A percentile compares a stretch with the other conserved stretches of the same genome.
Evolutionary conservation across 1,140 invertebrate genomes (phyloP).

Genomic region (Wiebesia pumilae): DNA sequence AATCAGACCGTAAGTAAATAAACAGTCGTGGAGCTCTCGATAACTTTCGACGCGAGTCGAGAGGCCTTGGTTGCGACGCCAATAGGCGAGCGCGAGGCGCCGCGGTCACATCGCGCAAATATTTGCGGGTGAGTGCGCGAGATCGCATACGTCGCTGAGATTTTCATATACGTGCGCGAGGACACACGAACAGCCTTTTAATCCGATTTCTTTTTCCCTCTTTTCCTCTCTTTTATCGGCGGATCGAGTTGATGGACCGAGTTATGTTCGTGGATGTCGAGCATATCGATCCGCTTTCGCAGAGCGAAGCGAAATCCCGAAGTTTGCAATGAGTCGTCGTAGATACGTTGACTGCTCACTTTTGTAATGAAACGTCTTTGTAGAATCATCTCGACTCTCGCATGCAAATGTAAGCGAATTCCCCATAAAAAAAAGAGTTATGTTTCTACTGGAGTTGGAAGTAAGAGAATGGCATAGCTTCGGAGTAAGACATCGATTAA

Average conservation of each 20-base stretch:
- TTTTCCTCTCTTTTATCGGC: no score
- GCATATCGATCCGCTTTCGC: no score
- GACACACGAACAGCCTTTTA: neutral
- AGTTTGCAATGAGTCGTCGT: no score
- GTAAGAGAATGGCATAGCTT: neutral
- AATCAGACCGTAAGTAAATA: conserved; percentile 69
- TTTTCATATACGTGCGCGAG: conserved; percentile 48
- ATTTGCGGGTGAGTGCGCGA: conserved; percentile 48
- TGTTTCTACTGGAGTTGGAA: neutral
- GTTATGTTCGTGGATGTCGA: no score
- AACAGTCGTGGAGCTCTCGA: conserved; percentile 62
- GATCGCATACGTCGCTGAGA: conserved; percentile 30
- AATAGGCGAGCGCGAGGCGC: neutral
- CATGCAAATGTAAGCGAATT: neutral
- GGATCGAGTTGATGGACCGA: no score
- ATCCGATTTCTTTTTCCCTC: neutral
- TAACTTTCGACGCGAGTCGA: conserved; percentile 51
- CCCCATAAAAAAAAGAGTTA: conserved; percentile 1
- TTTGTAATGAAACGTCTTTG: no score
- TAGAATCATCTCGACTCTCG: neutral
- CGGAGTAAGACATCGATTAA: conserved; percentile 8
- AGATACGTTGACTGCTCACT: no score
- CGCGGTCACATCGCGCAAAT: conserved; percentile 39
- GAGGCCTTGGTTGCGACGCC: conserved; percentile 6
- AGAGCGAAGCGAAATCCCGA: no score